Evolutionary conservation across 2,113 vertebrate species (phyloP), one percentile per base, ranked within the genome.

Genomic region (Oophaga pumilio): DNA sequence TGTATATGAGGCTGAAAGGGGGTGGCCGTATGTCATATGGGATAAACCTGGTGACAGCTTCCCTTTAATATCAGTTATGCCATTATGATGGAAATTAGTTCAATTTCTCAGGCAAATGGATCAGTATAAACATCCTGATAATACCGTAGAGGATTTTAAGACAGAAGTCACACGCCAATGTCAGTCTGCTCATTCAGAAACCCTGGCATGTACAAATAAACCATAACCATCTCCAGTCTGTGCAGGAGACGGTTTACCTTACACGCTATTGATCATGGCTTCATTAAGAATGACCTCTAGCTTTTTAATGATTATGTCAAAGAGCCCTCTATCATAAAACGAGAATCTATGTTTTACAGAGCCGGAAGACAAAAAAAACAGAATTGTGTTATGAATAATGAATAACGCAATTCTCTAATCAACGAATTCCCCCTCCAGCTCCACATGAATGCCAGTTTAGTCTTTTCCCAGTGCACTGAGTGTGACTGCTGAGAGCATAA

Each of bases 191-290:
- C 24, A 68, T 87, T 59, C 59, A 52, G 12, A 66, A 7, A 43
- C 33, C 18, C 52, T 17, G 13, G 17, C 6, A 59, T 43, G 77
- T 59, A 43, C 78, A 68, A 80, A 71, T 71, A 24, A 73, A 71
- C 60, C 20, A 56, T 26, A 62, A 71, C 18, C 24, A 52, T 33
- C 76, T 14, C 11, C 18, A 10, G 43, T 64, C 57, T 53, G 12
- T n/a, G 43, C 76, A 80, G 24, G 12, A 57, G 28, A 9, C 7
- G 62, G 62, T 81, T 73, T 33, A 26, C 18, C 6, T 10, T 82
- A 74, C 22, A 86, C 18, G 15, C 28, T 87, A 87, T 82, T 82
- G 77, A 87, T 82, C 53, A 74, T 8, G 20, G 60, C 66, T 82
- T 74, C 28, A 87, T 82, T 87, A 82, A 73, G 80, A 53, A 68